phyloP scores from a whole-genome alignment of 2,797 vertebrate species.

The Betta splendens region DNA sequence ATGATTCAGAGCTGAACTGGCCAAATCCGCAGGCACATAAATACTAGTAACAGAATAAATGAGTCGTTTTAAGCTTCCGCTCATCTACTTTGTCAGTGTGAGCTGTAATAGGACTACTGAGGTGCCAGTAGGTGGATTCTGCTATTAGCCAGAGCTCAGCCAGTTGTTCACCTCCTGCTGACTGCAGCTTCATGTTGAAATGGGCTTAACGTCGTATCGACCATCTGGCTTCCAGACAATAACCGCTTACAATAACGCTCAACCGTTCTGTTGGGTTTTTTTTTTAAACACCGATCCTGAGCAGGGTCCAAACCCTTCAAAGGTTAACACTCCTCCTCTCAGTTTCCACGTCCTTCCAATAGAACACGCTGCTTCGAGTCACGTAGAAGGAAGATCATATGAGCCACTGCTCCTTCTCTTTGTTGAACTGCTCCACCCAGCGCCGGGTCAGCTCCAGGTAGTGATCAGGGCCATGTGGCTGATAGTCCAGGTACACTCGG shows the following conservation, averaged over 20 bases:
- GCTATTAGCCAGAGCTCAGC: neutral
- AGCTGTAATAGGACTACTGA: neutral
- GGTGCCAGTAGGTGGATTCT: neutral
- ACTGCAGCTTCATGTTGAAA: neutral
- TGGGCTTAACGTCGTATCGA: no score
- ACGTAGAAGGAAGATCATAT: constrained; percentile 81
- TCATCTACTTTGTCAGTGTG: neutral
- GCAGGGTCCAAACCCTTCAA: neutral
- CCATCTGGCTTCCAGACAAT: neutral
- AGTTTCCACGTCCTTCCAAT: constrained; percentile 4
- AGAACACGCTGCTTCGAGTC: constrained; percentile 12
- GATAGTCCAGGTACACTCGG: constrained; percentile 88
- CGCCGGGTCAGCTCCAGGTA: constrained; percentile 88
- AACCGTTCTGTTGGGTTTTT: neutral
- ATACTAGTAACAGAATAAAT: neutral
- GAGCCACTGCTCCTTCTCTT: constrained; percentile 90
- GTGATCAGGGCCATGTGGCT: constrained; percentile 85
- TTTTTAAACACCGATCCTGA: neutral
- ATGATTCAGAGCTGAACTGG: neutral
- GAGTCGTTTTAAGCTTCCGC: neutral
- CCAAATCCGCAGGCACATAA: neutral
- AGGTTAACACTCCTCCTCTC: neutral
- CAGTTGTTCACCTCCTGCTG: neutral
- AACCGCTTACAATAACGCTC: neutral
- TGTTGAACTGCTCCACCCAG: constrained; percentile 89